phyloP scores from a whole-genome alignment of 2,888 invertebrate genomes.

The Didymodactylos carnosus region DNA sequence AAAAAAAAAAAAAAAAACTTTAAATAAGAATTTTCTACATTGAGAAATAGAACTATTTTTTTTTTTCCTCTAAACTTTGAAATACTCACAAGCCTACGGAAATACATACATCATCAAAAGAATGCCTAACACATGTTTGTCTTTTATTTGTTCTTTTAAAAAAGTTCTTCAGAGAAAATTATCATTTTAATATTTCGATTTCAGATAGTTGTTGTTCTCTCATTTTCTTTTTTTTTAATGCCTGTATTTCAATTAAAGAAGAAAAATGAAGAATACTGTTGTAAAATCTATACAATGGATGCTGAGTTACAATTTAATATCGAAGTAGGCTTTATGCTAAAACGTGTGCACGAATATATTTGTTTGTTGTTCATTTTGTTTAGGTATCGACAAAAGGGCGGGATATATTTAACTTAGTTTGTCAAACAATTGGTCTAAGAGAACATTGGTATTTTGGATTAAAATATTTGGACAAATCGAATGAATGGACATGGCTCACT shows the following conservation, averaged over 20 bases:
- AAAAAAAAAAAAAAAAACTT: too few species aligned
- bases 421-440: constrained; percentile 75
- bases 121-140: too few species aligned
- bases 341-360: neutral
- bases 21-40: too few species aligned
- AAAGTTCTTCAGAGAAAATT: too few species aligned
- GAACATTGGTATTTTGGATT: constrained; percentile 93
- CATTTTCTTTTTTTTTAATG: neutral
- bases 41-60: too few species aligned
- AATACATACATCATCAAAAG: too few species aligned
- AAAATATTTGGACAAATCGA: constrained; percentile 61
- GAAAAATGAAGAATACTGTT: neutral
- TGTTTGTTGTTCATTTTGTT: constrained; percentile 21
- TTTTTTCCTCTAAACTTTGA: too few species aligned
- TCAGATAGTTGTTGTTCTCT: neutral
- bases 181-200: too few species aligned
- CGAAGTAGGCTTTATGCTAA: constrained; percentile 46
- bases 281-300: constrained; percentile 63
- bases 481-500: neutral
- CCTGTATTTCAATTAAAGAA: neutral
- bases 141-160: too few species aligned
- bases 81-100: too few species aligned
- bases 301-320: constrained; percentile 91
- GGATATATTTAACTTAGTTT: constrained; percentile 85
- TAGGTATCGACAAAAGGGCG: constrained; percentile 77